Evolutionary conservation across 2,113 vertebrate species (phyloP), one percentile per base, ranked within the genome.

Genomic region (Ceratotherium simum): DNA sequence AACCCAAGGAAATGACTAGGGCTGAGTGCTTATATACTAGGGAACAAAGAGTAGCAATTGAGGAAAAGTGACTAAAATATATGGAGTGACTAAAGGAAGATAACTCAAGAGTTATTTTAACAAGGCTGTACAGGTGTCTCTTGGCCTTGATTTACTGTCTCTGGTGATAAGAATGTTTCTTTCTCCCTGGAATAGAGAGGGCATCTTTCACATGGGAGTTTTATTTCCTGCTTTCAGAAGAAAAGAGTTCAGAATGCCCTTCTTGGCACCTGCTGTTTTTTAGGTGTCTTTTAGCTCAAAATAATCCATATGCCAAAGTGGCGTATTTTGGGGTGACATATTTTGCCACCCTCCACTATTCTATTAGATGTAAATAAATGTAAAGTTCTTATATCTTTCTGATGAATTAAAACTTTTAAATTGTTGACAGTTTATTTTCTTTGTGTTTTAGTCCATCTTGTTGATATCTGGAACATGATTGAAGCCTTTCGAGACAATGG

Each of bases 381-480:
- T 51, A 11, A 80, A 90, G 60, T 94, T 42, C 29, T 31, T 86
- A 11, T 0, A 58, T 42, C 23, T 64, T 85, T 36, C 29, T 64
- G n/a, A 36, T 62, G 9, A 69, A 69, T 76, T 86, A 58, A 64
- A 91, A 75, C 80, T 1, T 92, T 65, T 70, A 75, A 90, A 20
- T 29, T 21, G 2, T 79, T 97, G 62, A 96, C 23, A 58, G 21
- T 72, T 72, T 29, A 36, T 94, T 73, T 97, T 93, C 87, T 54
- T 39, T 91, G n/a, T 70, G 8, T 62, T 85, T 29, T 51, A 99
- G 99, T 99, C 96, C 99, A 99, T 96, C 99, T 99, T 14, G 99
- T 99, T 90, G 99, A 99, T 76, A 99, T 99, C 98, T 99, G 99
- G 99, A 99, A 99, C 86, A 99, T 99, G 99, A 99, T 99, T 10